Base-by-base conservation (phyloP, 2,888 invertebrate species). In the Dicycla oo region DNA sequence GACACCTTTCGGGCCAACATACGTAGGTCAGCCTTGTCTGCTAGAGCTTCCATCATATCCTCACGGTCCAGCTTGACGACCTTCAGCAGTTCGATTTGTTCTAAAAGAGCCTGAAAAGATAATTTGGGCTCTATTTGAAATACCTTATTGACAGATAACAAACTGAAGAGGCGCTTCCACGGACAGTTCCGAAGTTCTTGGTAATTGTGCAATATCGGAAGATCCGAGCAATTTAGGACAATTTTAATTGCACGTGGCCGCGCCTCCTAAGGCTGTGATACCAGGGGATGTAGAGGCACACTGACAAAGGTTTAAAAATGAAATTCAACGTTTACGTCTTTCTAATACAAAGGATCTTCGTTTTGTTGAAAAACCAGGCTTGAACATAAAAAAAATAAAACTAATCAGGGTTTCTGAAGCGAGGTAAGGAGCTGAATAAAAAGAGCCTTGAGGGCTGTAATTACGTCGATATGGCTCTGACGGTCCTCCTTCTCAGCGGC, bases 1-100 rank as follows among this genome's bases (percentile, higher is more conserved):
- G 98, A 98, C 11, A 98, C 98, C 88, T 98, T 98, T 54, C 97
- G 96, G 69, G 97, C 97, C 72, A 98, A 93, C 88, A 97, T 95
- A 2, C 97, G 96, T 64, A 97, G 94, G 88, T 98, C 98, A 0
- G 98, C 98, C 91, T 98, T 98, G 70, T 97, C 97, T 0, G 98
- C 97, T 83, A 98, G 94, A 3, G 97, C 97, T 75, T 97, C 97
- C 72, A 97, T 97, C 83, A 98, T 95, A 82, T 97, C 97, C 82
- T 97, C 97, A 76, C 97, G 97, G 83, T 98, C 97, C 7, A 98
- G 96, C 91, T 98, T 98, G 0, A 97, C 94, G 0, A 95, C 96
- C 86, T 97, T 97, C 78, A 98, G 87, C 20, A 97, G 85, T 84
- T 97, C 97, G 61, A 97, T 96, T 93, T 97, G 97, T 89, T 97